Evolutionary conservation across 1,140 invertebrate species (phyloP).

Genomic region (Drosophila sp.): DNA sequence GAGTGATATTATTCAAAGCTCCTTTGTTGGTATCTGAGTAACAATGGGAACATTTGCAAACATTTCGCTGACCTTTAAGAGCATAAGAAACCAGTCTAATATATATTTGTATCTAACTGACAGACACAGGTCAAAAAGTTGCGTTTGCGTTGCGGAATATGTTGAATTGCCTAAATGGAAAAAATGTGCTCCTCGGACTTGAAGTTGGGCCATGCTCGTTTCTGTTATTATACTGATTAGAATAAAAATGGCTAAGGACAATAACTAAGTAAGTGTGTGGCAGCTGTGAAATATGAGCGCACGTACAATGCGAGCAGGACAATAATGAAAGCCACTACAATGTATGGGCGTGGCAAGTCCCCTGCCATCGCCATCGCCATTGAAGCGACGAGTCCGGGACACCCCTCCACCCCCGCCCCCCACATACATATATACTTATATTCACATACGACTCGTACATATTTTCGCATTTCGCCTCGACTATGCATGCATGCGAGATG

Average conservation of each 20-base stretch:
- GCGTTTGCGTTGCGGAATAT: not conserved
- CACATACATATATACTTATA: not conserved
- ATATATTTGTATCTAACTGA: not conserved
- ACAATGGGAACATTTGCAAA: not conserved
- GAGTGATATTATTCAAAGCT: not conserved
- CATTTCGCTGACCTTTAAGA: not conserved
- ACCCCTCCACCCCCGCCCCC: not conserved
- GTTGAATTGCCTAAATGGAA: not conserved
- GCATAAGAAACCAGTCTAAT: not conserved
- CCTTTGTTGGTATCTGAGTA: not conserved
- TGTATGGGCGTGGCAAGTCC: slow-evolving; percentile 25
- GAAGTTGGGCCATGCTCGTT: slow-evolving; percentile 3
- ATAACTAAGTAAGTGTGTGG: slow-evolving; percentile 34
- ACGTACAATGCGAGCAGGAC: slow-evolving; percentile 45
- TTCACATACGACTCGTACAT: slow-evolving; percentile 26
- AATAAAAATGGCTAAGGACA: slow-evolving; percentile 50
- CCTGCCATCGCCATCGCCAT: not conserved
- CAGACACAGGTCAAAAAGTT: not conserved
- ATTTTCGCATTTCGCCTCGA: slow-evolving; percentile 30
- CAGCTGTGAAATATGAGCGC: slow-evolving; percentile 69
- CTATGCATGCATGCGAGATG: slow-evolving; percentile 17
- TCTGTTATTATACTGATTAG: slow-evolving; percentile 30
- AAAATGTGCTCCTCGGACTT: not conserved
- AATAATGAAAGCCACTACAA: slow-evolving; percentile 49
- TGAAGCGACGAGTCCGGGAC: not conserved